These are phyloP conservation scores for Drosophila anomalipes DNA, from an alignment of 2,888 invertebrate species.

Conservation along the genomic window DNA sequence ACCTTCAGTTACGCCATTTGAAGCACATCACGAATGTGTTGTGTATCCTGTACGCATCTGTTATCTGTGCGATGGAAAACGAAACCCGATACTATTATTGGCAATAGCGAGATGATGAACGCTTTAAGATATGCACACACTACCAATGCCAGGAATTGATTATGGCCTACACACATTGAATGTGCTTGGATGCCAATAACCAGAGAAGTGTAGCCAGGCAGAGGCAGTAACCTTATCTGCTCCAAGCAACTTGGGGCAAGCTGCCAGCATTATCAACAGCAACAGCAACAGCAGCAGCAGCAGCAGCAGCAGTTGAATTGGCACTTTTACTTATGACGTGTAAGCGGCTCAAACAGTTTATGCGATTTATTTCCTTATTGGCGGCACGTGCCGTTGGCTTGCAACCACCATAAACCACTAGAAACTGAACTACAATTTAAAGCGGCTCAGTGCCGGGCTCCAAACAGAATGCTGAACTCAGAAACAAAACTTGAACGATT, in stretches of 20 bases:
- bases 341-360: constrained; percentile 78
- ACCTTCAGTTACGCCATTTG: neutral
- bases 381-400: constrained; percentile 67
- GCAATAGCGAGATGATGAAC: constrained; percentile 10
- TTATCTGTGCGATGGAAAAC: neutral
- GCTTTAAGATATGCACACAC: constrained; percentile 42
- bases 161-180: constrained; percentile 30
- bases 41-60: constrained; percentile 3
- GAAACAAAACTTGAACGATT: neutral
- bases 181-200: constrained; percentile 48
- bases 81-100: constrained; percentile 47
- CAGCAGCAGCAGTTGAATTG: constrained; percentile 26
- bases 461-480: neutral
- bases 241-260: constrained; percentile 23
- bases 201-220: constrained; percentile 36
- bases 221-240: constrained; percentile 58
- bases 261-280: constrained; percentile 21
- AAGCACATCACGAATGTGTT: neutral
- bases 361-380: constrained; percentile 79
- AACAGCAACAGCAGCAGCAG: constrained; percentile 11
- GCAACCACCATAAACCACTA: constrained; percentile 37
- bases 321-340: constrained; percentile 75
- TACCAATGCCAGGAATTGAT: constrained; percentile 51
- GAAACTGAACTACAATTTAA: constrained; percentile 47
- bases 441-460: constrained; percentile 39